Conservation (phyloP, 2,797 vertebrate genomes). For the Rhyacichthys aspro region DNA sequence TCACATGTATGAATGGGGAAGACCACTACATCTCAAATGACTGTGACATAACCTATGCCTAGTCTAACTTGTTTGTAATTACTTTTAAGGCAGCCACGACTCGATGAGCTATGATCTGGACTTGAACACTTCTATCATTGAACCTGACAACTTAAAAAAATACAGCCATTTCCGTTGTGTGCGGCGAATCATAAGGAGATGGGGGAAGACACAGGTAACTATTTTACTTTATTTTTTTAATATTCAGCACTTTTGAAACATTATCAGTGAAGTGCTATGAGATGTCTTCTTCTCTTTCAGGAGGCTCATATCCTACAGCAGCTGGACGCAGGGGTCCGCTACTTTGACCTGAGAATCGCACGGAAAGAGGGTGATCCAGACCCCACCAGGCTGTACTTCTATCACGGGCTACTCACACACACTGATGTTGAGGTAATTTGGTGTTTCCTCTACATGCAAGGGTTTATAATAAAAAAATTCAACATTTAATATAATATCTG, state of each 20-base stretch:
- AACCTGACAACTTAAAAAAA: conserved; percentile 44
- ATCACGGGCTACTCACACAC: conserved; percentile 58
- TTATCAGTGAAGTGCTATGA: neutral
- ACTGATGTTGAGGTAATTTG: conserved; percentile 67
- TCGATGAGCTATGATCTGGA: conserved; percentile 69
- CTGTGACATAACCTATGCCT: neutral
- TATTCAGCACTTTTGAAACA: accelerated
- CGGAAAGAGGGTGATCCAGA: conserved; percentile 44
- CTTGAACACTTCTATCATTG: conserved; percentile 46
- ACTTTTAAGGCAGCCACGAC: conserved; percentile 64
- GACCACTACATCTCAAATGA: too few species aligned
- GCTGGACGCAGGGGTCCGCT: conserved; percentile 62
- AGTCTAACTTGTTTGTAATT: neutral
- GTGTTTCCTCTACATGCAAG: neutral
- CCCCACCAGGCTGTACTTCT: conserved; percentile 54
- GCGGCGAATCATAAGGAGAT: conserved; percentile 37
- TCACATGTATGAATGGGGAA: too few species aligned
- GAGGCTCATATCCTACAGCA: conserved; percentile 48
- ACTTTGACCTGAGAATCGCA: conserved; percentile 64
- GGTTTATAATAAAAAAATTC: neutral
- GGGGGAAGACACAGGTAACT: conserved; percentile 59
- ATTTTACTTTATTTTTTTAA: neutral
- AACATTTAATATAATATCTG: neutral
- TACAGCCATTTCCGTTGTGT: conserved; percentile 37
- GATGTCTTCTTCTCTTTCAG: conserved; percentile 18